These are phyloP conservation scores for Cryptus viduatorius DNA, from an alignment of 2,888 invertebrate genomes.

Conservation along the genomic window DNA sequence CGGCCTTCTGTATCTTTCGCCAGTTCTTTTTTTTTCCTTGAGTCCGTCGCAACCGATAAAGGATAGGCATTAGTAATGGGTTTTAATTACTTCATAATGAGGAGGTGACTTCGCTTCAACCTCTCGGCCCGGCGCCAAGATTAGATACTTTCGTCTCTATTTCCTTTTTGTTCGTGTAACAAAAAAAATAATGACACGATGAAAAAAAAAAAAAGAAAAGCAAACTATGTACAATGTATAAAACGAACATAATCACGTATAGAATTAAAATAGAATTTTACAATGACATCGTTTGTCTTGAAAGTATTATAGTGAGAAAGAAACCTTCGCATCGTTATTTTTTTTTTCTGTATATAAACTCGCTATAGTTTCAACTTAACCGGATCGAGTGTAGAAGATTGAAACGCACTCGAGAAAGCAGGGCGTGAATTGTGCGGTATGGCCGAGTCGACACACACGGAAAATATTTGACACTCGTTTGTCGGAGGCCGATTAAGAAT, in stretches of 20 bases:
- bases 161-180: constrained; percentile 15
- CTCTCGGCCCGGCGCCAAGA: constrained; percentile 79
- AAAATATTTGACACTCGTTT: constrained; percentile 79
- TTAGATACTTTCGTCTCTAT: constrained; percentile 71
- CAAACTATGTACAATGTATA: constrained; percentile 18
- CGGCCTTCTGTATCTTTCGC: constrained; percentile 67
- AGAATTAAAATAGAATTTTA: constrained; percentile 56
- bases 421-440: constrained; percentile 5
- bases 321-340: too few relatives aligned
- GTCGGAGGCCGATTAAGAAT: constrained; percentile 80
- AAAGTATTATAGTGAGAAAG: not conserved
- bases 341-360: too few relatives aligned
- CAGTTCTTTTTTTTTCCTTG: constrained; percentile 74
- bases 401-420: constrained; percentile 6
- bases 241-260: not conserved
- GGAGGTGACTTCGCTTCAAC: constrained; percentile 80
- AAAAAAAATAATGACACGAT: constrained; percentile 36
- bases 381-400: not conserved
- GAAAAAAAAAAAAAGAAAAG: constrained; percentile 58
- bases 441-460: constrained; percentile 39
- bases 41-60: constrained; percentile 76
- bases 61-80: constrained; percentile 84
- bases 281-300: not conserved
- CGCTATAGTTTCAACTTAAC: not conserved
- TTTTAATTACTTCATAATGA: constrained; percentile 85